Conservation (phyloP, 2,888 invertebrate species). For the Apamea monoglypha region DNA sequence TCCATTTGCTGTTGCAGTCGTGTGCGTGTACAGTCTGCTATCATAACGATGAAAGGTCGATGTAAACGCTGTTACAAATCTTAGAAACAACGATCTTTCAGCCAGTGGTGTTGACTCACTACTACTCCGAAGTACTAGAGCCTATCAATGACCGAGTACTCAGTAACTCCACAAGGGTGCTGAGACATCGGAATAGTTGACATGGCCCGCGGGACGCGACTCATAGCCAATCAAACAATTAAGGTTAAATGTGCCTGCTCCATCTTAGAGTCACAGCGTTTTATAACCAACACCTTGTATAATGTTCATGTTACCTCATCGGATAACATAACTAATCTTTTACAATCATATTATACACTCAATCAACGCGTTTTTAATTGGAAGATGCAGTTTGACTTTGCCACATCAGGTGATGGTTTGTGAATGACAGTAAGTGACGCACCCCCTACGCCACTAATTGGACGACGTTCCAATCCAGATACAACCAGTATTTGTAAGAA, state of each 20-base stretch:
- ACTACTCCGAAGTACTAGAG: conserved; percentile 13
- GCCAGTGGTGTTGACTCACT: conserved; percentile 16
- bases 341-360: not conserved
- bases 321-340: not conserved
- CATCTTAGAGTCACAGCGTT: conserved; percentile 18
- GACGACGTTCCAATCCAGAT: not conserved
- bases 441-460: not conserved
- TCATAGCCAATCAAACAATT: conserved; percentile 86
- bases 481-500: not conserved
- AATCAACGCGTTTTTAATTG: not conserved
- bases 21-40: not conserved
- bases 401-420: not conserved
- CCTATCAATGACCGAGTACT: conserved; percentile 41
- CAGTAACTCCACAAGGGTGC: conserved; percentile 24
- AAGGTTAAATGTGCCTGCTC: conserved; percentile 68
- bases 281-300: conserved; percentile 27
- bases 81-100: conserved; percentile 14
- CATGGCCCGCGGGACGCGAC: conserved; percentile 72
- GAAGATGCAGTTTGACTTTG: conserved; percentile 5
- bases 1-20: not conserved
- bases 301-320: conserved; percentile 29
- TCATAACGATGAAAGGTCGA: not conserved
- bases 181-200: conserved; percentile 64
- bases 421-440: not conserved
- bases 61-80: not conserved